Conservation (phyloP, 2,113 vertebrate species). For the Rhinolophus ferrumequinum region DNA sequence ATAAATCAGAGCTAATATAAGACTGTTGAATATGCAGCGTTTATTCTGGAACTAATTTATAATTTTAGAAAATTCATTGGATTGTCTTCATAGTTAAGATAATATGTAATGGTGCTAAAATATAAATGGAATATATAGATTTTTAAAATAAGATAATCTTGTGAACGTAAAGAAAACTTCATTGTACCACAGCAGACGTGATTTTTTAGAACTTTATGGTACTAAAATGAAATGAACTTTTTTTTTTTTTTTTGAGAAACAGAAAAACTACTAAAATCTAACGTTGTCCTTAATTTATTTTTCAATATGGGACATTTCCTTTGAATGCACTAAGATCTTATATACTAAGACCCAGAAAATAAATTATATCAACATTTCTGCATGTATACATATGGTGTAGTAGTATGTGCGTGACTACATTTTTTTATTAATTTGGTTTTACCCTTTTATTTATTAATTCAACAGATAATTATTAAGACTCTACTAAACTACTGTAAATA, state of each 20-base stretch:
- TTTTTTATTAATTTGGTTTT: background rate
- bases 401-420: background rate
- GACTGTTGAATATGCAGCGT: background rate
- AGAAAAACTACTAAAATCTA: background rate
- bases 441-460: background rate
- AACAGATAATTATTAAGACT: background rate
- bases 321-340: background rate
- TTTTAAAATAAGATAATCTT: background rate
- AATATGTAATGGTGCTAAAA: background rate
- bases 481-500: background rate
- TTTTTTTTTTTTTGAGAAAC: background rate
- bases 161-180: background rate
- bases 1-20: constrained; percentile 23
- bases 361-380: background rate
- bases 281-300: background rate
- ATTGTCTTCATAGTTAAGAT: background rate
- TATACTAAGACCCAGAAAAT: background rate
- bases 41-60: background rate
- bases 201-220: background rate
- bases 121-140: background rate
- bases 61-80: constrained; percentile 37
- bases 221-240: background rate
- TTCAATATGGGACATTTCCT: background rate
- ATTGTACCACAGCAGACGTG: background rate
- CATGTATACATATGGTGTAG: background rate